These are phyloP conservation scores for Napeogenes sylphis DNA, from an alignment of 2,888 invertebrate species.

Conservation along the genomic window DNA sequence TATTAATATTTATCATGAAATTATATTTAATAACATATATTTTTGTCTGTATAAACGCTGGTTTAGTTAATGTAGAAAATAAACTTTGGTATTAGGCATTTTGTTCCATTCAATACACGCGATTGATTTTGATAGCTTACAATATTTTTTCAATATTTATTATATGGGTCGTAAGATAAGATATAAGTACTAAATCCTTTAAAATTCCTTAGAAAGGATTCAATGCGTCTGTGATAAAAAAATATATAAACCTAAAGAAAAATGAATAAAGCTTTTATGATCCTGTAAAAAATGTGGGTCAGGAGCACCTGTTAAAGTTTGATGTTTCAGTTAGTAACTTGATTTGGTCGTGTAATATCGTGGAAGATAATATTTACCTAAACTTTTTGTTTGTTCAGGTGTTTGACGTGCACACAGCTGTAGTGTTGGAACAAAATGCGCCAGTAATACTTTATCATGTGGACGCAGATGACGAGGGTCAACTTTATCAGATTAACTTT, in stretches of 20 bases:
- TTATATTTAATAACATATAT: constrained; percentile 1
- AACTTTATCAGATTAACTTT: constrained; percentile 83
- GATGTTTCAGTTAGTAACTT: not conserved
- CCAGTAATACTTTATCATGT: constrained; percentile 69
- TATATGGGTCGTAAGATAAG: not conserved
- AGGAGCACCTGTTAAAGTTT: constrained; percentile 4
- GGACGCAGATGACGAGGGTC: constrained; percentile 77
- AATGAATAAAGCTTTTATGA: not conserved
- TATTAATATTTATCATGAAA: constrained; percentile 1
- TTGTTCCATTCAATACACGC: constrained; percentile 14
- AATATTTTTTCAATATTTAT: no score
- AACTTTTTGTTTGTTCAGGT: constrained; percentile 46
- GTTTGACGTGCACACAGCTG: constrained; percentile 70
- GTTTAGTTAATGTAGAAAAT: constrained; percentile 7
- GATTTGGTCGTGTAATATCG: not conserved
- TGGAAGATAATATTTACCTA: constrained; percentile 9
- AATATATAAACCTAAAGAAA: not conserved
- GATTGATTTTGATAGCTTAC: constrained; percentile 12
- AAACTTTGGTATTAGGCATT: constrained; percentile 12
- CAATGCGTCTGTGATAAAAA: not conserved
- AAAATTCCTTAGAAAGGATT: not conserved
- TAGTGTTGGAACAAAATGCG: constrained; percentile 70
- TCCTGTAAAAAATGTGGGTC: not conserved
- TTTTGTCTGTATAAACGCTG: not conserved
- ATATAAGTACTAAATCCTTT: not conserved